phyloP scores from a whole-genome alignment of 2,797 vertebrate species.

The Choloepus didactylus region DNA sequence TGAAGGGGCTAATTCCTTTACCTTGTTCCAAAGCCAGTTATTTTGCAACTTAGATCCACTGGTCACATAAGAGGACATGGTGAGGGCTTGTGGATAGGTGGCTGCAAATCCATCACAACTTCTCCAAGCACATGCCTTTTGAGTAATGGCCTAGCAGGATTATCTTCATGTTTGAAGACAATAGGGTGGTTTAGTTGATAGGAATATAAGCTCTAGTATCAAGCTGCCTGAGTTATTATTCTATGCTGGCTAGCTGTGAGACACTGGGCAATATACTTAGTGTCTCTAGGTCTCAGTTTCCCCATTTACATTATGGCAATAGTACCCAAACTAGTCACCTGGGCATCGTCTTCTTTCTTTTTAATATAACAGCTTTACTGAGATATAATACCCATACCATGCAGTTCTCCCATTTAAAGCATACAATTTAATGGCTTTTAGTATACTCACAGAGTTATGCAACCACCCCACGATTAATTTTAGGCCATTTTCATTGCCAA shows the following conservation, averaged over 20 bases:
- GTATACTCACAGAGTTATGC: background rate
- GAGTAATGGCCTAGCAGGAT: background rate
- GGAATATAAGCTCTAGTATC: background rate
- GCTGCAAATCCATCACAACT: background rate
- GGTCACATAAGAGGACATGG: background rate
- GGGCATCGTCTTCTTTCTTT: background rate
- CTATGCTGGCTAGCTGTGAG: background rate
- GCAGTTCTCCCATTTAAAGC: background rate
- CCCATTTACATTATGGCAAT: background rate
- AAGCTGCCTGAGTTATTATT: background rate
- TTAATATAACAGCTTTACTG: background rate
- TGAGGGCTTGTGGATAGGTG: background rate
- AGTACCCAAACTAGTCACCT: slow-evolving; percentile 15
- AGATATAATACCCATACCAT: background rate
- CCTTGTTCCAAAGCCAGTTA: background rate
- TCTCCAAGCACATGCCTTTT: background rate
- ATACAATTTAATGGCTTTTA: background rate
- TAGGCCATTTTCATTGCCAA: background rate
- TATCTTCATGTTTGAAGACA: background rate
- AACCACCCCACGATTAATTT: background rate
- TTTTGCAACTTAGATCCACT: slow-evolving; percentile 39
- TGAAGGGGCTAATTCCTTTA: background rate
- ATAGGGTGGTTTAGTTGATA: background rate
- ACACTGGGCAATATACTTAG: background rate
- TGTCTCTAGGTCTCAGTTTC: background rate